phyloP scores from a whole-genome alignment of 2,113 vertebrate genomes.

The Paralichthys olivaceus region DNA sequence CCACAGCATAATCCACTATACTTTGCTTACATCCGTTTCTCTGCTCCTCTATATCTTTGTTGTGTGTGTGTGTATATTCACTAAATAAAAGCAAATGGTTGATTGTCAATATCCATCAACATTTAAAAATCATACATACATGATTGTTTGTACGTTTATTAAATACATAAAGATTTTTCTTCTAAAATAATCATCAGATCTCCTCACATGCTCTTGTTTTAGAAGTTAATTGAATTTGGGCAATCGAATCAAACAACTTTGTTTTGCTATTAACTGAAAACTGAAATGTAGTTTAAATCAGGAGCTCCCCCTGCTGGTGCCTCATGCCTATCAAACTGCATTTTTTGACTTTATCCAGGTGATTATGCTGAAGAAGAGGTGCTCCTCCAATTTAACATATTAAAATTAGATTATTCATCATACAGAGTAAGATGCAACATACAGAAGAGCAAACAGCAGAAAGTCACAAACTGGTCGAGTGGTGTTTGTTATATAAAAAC shows the following conservation, averaged over 20 bases:
- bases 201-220: background rate
- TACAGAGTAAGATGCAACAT: too few species aligned
- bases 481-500: background rate
- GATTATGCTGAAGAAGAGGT: background rate
- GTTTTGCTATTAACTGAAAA: too few species aligned
- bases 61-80: slow-evolving; percentile 1
- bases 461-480: too few species aligned
- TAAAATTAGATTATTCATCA: too few species aligned
- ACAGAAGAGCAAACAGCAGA: too few species aligned
- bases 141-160: background rate
- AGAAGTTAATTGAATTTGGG: background rate
- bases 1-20: slow-evolving; percentile 48
- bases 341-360: background rate
- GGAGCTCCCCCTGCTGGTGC: slow-evolving; percentile 53
- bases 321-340: fast-evolving
- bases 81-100: slow-evolving; percentile 10
- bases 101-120: background rate
- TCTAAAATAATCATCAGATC: background rate
- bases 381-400: too few species aligned
- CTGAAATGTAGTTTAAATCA: background rate
- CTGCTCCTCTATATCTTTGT: background rate
- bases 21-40: slow-evolving; percentile 38
- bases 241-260: background rate
- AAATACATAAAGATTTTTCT: background rate
- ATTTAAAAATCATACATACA: background rate